Percentiles rank a stretch among this genome's conserved stretches.
These are phyloP conservation scores for Dissostichus mawsoni DNA, from an alignment of 2,113 vertebrate genomes.

Conservation along the genomic window DNA sequence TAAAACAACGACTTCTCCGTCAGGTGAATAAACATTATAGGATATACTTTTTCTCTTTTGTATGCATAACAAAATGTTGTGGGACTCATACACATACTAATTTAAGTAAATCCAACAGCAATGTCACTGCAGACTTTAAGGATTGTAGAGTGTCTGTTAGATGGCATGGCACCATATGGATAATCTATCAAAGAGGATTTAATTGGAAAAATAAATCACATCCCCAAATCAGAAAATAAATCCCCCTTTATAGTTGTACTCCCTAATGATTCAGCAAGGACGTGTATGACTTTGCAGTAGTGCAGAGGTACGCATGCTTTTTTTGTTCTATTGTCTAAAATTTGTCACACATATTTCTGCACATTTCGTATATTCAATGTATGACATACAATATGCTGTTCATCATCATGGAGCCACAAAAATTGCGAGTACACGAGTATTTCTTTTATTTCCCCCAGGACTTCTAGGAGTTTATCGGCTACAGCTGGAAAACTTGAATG, in stretches of 20 bases:
- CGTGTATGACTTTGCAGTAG: slow-evolving; percentile 44
- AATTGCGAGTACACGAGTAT: background rate
- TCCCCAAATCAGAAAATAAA: slow-evolving; percentile 61
- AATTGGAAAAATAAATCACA: slow-evolving; percentile 75
- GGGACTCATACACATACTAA: background rate
- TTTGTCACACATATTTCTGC: slow-evolving; percentile 12
- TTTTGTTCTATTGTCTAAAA: slow-evolving; percentile 37
- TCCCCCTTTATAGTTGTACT: slow-evolving; percentile 40
- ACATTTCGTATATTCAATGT: background rate
- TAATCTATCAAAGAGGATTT: slow-evolving; percentile 59
- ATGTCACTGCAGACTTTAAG: slow-evolving; percentile 10
- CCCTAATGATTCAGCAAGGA: slow-evolving; percentile 61
- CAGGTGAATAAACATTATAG: slow-evolving; percentile 40
- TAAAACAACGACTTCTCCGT: slow-evolving; percentile 36
- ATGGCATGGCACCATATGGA: slow-evolving; percentile 29
- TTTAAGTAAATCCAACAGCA: slow-evolving; percentile 18
- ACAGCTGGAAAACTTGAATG: slow-evolving; percentile 39
- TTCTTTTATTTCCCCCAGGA: background rate
- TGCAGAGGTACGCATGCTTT: slow-evolving; percentile 34
- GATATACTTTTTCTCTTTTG: slow-evolving; percentile 5
- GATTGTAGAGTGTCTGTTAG: slow-evolving; percentile 10
- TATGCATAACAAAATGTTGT: background rate
- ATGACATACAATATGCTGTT: background rate
- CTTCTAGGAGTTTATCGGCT: slow-evolving; percentile 10
- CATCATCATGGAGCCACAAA: slow-evolving; percentile 9